phyloP scores from a whole-genome alignment of 64 coral and sea anemone genomes.

The Acropora tenuis region DNA sequence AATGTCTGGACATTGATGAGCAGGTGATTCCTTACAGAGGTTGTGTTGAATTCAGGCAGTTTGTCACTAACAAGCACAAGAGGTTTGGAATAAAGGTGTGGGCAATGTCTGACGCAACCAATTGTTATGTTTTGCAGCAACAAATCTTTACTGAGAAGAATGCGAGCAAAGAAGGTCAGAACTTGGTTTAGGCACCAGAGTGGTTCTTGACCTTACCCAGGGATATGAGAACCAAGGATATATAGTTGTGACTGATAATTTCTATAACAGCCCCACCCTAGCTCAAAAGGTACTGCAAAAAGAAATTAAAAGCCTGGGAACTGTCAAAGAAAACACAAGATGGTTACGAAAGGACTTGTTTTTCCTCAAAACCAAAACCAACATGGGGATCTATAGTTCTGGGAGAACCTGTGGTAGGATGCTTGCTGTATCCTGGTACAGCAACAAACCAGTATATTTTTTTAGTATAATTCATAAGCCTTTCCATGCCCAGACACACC shows the following conservation, averaged over 20 bases:
- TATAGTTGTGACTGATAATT: constrained; percentile 27
- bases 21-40: too few species aligned
- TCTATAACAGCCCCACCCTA: neutral
- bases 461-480: constrained; percentile 43
- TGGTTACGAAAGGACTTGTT: constrained; percentile 28
- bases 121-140: constrained; percentile 31
- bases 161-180: constrained; percentile 18
- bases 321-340: constrained; percentile 7
- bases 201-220: neutral
- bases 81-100: constrained; percentile 39
- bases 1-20: too few species aligned
- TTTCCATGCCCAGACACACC: neutral
- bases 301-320: constrained; percentile 37
- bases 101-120: constrained; percentile 32
- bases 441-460: constrained; percentile 36
- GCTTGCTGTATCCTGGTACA: constrained; percentile 41
- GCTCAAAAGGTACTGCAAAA: constrained; percentile 18
- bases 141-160: constrained; percentile 19
- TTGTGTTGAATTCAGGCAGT: too few species aligned
- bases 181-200: constrained; percentile 4
- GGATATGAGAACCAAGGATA: constrained; percentile 25
- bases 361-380: constrained; percentile 11
- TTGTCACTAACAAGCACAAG: neutral
- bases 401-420: constrained; percentile 24
- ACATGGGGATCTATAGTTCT: neutral